These are phyloP conservation scores for Anoplius nigerrimus DNA, from an alignment of 2,888 invertebrate genomes.

Conservation along the genomic window DNA sequence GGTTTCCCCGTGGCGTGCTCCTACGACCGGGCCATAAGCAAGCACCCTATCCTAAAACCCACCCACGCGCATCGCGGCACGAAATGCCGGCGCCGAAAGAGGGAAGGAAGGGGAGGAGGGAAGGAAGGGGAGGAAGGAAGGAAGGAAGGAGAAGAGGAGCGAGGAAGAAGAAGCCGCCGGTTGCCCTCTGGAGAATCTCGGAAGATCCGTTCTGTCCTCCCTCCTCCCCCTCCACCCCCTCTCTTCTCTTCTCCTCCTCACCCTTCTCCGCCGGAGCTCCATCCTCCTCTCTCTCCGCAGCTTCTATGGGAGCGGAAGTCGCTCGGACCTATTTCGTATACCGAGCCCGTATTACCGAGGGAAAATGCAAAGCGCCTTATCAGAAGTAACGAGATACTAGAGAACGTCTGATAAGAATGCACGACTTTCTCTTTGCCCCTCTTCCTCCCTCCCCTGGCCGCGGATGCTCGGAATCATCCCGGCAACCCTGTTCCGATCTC, in stretches of 20 bases:
- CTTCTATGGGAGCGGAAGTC: constrained; percentile 23
- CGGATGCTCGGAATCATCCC: too few relatives aligned
- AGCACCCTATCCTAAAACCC: constrained; percentile 35
- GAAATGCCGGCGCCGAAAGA: constrained; percentile 18
- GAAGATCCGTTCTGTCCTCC: constrained; percentile 39
- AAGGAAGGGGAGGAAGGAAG: background rate
- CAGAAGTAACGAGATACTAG: constrained; percentile 4
- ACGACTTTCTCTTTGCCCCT: background rate
- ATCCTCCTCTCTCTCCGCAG: too few relatives aligned
- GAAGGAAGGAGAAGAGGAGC: background rate
- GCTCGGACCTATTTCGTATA: constrained; percentile 33
- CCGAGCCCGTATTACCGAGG: constrained; percentile 1
- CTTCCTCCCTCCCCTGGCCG: too few relatives aligned
- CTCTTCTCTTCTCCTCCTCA: background rate
- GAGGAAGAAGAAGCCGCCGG: constrained; percentile 16
- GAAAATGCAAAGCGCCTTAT: constrained; percentile 6
- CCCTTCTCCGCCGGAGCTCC: too few relatives aligned
- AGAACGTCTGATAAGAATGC: background rate
- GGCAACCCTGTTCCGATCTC: too few relatives aligned
- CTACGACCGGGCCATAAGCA: constrained; percentile 39
- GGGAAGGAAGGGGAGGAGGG: background rate
- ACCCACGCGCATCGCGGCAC: constrained; percentile 15
- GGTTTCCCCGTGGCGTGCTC: constrained; percentile 48
- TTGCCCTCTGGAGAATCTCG: constrained; percentile 36
- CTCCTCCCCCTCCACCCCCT: too few relatives aligned